phyloP scores from a whole-genome alignment of 2,888 invertebrate species.

The Pammene aurita region DNA sequence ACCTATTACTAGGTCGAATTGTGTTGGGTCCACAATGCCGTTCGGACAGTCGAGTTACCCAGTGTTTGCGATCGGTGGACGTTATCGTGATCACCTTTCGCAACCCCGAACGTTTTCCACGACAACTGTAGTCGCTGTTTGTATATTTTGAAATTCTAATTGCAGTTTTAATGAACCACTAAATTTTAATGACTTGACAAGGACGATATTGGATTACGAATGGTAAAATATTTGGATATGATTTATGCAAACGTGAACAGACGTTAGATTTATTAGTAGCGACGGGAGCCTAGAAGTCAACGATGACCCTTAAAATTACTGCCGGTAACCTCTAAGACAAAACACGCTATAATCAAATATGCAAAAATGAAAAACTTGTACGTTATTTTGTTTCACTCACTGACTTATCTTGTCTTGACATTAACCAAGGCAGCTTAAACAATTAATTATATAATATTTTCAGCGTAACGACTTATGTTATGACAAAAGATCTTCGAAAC shows the following conservation, averaged over 20 bases:
- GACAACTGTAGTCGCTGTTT: conserved; percentile 48
- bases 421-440: conserved; percentile 14
- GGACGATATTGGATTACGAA: conserved; percentile 40
- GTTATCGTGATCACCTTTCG: conserved; percentile 59
- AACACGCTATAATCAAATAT: neutral
- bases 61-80: conserved; percentile 49
- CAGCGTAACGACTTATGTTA: conserved; percentile 9
- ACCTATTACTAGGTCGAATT: conserved; percentile 48
- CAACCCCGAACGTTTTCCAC: conserved; percentile 62
- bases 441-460: conserved; percentile 17
- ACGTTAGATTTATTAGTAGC: conserved; percentile 14
- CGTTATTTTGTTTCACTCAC: conserved; percentile 2
- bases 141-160: conserved; percentile 54
- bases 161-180: conserved; percentile 48
- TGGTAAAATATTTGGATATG: conserved; percentile 25
- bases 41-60: conserved; percentile 52
- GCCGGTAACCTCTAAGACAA: neutral
- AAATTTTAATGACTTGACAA: conserved; percentile 43
- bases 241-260: conserved; percentile 19
- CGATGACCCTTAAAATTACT: neutral
- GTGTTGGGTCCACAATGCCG: conserved; percentile 48
- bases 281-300: conserved; percentile 2
- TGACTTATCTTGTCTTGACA: neutral
- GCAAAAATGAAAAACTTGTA: neutral
- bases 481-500: conserved; percentile 32